A percentile compares a stretch with the other conserved stretches of the same genome.
Evolutionary conservation across 2,797 vertebrate species (phyloP).

Genomic region (Zenarchopterus dispar): DNA sequence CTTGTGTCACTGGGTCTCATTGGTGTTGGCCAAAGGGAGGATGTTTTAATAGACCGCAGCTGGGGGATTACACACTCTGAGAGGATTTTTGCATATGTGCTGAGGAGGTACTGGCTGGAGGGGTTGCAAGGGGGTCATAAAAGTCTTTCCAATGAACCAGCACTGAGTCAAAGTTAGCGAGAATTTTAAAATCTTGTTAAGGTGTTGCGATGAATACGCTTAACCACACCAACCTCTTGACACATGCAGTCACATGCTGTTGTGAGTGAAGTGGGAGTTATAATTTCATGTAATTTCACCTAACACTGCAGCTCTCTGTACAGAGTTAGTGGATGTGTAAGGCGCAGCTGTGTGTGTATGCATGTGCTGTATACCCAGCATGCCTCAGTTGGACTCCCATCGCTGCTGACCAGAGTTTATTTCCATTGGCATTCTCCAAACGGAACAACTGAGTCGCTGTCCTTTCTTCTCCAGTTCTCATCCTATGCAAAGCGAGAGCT

Average conservation of each 20-base stretch:
- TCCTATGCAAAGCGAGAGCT: constrained; percentile 51
- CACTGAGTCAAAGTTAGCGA: not conserved
- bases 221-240: not conserved
- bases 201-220: not conserved
- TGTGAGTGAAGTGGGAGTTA: constrained; percentile 36
- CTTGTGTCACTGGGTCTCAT: constrained; percentile 36
- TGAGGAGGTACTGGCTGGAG: constrained; percentile 4
- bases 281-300: constrained; percentile 51
- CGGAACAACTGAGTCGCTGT: constrained; percentile 79
- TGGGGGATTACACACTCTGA: constrained; percentile 34
- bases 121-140: constrained; percentile 17
- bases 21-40: constrained; percentile 40
- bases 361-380: constrained; percentile 56
- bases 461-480: constrained; percentile 59
- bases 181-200: not conserved
- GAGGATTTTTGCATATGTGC: not conserved
- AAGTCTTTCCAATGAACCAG: constrained; percentile 2
- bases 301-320: constrained; percentile 42
- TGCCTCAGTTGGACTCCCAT: constrained; percentile 69
- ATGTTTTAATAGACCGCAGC: constrained; percentile 59
- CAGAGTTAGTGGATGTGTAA: constrained; percentile 38
- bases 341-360: constrained; percentile 32
- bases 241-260: constrained; percentile 8
- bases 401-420: constrained; percentile 68
- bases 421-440: constrained; percentile 75